Conservation (phyloP, 2,113 vertebrate genomes). For the Phasianus colchicus region DNA sequence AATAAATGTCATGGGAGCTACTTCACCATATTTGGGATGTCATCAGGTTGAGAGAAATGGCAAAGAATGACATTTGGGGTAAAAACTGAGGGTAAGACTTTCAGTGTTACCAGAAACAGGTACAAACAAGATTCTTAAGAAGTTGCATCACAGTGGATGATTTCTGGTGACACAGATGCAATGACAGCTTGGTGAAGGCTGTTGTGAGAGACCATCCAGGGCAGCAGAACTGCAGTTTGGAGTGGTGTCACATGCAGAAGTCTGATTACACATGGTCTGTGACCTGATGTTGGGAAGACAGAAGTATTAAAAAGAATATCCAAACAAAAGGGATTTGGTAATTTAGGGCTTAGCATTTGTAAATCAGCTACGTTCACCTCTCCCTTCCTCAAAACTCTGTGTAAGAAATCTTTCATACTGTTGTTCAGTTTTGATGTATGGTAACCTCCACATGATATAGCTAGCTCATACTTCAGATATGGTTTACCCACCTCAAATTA, state of each 20-base stretch:
- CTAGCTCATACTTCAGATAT: not conserved
- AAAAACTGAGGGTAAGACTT: not conserved
- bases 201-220: not conserved
- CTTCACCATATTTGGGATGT: slow-evolving; percentile 33
- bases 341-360: not conserved
- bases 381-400: not conserved
- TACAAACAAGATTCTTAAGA: slow-evolving; percentile 24
- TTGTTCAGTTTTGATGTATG: not conserved
- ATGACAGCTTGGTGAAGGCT: not conserved
- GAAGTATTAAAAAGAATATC: not conserved
- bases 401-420: not conserved
- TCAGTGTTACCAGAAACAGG: not conserved
- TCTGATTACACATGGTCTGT: accelerated
- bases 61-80: not conserved
- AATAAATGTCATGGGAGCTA: not conserved
- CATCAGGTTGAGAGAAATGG: not conserved
- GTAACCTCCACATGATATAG: not conserved
- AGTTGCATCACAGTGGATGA: accelerated
- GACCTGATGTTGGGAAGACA: not conserved
- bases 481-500: not conserved
- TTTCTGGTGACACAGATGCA: not conserved
- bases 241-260: not conserved
- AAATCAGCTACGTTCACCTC: not conserved
- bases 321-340: not conserved
- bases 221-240: not conserved